Conservation (phyloP, 1,140 invertebrate genomes). For the Panulirus ornatus region DNA sequence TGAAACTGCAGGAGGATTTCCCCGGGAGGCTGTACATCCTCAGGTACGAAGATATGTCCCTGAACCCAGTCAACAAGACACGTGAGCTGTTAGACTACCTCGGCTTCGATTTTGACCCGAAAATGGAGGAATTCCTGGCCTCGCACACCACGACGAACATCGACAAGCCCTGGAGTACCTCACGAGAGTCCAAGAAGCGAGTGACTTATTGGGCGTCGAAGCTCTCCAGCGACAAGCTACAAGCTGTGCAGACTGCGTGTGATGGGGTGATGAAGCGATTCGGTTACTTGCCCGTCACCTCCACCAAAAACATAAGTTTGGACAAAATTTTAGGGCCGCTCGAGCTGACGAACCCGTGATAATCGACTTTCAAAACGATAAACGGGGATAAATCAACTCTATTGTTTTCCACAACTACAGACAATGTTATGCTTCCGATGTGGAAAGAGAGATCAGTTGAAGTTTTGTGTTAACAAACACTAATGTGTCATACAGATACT, state of each 20-base stretch:
- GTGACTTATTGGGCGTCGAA: constrained; percentile 73
- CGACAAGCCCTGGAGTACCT: constrained; percentile 90
- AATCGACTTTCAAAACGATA: no score
- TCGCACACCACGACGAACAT: constrained; percentile 88
- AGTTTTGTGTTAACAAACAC: no score
- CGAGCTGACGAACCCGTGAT: no score
- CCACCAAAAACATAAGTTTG: constrained; percentile 31
- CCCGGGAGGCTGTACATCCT: constrained; percentile 87
- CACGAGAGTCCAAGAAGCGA: constrained; percentile 85
- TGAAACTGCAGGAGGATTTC: constrained; percentile 84
- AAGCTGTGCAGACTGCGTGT: constrained; percentile 68
- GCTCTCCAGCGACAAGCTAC: constrained; percentile 46
- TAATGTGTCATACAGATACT: no score
- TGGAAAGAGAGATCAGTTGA: no score
- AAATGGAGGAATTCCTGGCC: constrained; percentile 86
- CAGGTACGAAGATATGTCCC: constrained; percentile 90
- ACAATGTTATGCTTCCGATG: no score
- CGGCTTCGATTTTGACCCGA: constrained; percentile 84
- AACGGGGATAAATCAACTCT: no score
- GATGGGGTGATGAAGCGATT: constrained; percentile 65
- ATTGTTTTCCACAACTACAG: no score
- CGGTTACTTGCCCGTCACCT: constrained; percentile 68
- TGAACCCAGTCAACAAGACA: constrained; percentile 85
- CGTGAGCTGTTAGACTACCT: constrained; percentile 87
- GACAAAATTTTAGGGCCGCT: constrained; percentile 49